These are phyloP conservation scores for Calypte anna DNA, from an alignment of 2,113 vertebrate genomes.

Conservation along the genomic window DNA sequence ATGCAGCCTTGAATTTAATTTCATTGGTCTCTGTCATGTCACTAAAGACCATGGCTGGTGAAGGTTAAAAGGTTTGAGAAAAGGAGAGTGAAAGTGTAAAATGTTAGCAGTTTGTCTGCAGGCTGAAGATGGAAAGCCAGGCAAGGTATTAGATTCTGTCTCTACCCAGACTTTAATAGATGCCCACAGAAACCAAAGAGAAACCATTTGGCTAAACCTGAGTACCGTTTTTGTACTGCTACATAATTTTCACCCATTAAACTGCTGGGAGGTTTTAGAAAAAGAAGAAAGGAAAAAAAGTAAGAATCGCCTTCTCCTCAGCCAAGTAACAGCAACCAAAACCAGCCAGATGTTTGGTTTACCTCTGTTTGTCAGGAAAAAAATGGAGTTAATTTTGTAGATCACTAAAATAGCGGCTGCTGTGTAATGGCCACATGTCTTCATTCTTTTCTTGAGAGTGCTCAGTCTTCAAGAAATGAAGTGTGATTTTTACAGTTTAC, in stretches of 20 bases:
- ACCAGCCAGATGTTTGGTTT: background rate
- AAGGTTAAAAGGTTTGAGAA: background rate
- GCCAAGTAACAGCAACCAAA: background rate
- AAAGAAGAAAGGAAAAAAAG: background rate
- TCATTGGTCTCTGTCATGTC: background rate
- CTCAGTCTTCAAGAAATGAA: conserved; percentile 12
- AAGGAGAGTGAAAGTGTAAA: background rate
- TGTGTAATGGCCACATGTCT: background rate
- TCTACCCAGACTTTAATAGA: background rate
- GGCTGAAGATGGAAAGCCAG: background rate
- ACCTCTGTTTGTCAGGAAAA: background rate
- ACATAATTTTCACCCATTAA: background rate
- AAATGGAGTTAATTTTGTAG: background rate
- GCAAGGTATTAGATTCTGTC: background rate
- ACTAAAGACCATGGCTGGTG: background rate
- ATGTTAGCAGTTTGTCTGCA: background rate
- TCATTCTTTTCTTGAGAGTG: background rate
- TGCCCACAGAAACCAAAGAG: background rate
- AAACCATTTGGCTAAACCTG: background rate
- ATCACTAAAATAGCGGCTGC: background rate
- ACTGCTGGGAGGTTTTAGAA: background rate
- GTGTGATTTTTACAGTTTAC: conserved; percentile 39
- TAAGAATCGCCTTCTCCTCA: rapidly evolving
- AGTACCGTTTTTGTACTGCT: background rate
- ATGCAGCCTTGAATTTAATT: background rate